phyloP scores from a whole-genome alignment of 2,113 vertebrate species.

The Emydura subglobosa region DNA sequence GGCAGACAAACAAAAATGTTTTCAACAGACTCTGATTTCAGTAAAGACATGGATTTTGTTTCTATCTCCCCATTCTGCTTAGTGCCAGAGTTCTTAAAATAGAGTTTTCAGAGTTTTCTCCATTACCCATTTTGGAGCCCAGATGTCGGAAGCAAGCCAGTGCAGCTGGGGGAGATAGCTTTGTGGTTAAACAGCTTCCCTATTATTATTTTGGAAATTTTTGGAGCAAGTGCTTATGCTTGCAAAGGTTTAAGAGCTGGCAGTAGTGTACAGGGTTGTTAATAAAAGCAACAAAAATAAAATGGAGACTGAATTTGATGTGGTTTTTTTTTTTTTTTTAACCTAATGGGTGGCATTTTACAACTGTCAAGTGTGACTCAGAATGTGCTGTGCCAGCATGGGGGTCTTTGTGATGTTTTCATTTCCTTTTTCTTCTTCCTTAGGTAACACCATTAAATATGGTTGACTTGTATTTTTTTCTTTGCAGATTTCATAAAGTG shows the following conservation, averaged over 20 bases:
- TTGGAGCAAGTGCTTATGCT: background rate
- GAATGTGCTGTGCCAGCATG: background rate
- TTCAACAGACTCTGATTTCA: constrained; percentile 72
- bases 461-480: constrained; percentile 27
- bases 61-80: constrained; percentile 27
- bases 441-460: constrained; percentile 9
- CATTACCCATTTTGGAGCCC: constrained; percentile 70
- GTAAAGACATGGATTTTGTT: constrained; percentile 55
- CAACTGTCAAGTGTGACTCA: constrained; percentile 54
- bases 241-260: background rate
- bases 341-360: constrained; percentile 54
- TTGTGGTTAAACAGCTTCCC: constrained; percentile 48
- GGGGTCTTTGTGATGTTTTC: constrained; percentile 46
- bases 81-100: constrained; percentile 80
- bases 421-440: constrained; percentile 30
- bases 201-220: constrained; percentile 49
- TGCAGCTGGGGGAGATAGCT: constrained; percentile 76
- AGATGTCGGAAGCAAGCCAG: constrained; percentile 76
- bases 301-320: constrained; percentile 49
- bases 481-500: background rate
- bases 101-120: constrained; percentile 71
- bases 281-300: constrained; percentile 39
- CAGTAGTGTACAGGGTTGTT: constrained; percentile 40
- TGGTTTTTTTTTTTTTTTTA: constrained; percentile 49
- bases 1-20: constrained; percentile 71